These are phyloP conservation scores for Mycalesis mineus DNA, from an alignment of 2,888 invertebrate species.

Conservation along the genomic window DNA sequence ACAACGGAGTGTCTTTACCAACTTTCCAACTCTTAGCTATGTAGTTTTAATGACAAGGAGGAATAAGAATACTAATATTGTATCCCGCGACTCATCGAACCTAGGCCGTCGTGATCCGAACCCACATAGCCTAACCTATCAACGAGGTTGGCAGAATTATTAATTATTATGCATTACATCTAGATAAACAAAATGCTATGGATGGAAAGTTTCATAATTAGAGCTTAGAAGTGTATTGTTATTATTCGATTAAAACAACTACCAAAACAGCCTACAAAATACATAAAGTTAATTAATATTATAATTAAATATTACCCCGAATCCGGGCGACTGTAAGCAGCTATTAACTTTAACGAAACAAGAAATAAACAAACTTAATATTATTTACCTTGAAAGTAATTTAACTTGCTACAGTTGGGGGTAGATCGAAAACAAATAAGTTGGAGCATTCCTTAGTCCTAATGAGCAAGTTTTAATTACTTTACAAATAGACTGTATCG, in stretches of 20 bases:
- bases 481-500: conserved; percentile 32
- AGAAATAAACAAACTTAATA: conserved; percentile 23
- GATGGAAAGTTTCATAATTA: background rate
- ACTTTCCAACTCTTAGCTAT: no score
- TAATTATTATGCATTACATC: no score
- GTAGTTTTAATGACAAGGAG: no score
- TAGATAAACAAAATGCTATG: background rate
- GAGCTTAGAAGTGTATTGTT: background rate
- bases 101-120: no score
- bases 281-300: conserved; percentile 8
- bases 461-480: conserved; percentile 42
- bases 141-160: no score
- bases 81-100: no score
- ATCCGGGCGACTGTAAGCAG: conserved; percentile 8
- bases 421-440: conserved; percentile 36
- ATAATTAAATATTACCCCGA: conserved; percentile 10
- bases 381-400: conserved; percentile 33
- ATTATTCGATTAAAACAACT: background rate
- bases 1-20: no score
- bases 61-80: no score
- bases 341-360: conserved; percentile 22
- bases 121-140: no score
- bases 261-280: background rate
- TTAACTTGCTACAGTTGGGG: conserved; percentile 34
- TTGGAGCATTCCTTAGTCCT: conserved; percentile 31